phyloP scores from a whole-genome alignment of 2,888 invertebrate genomes.

The Synanthedon vespiformis region DNA sequence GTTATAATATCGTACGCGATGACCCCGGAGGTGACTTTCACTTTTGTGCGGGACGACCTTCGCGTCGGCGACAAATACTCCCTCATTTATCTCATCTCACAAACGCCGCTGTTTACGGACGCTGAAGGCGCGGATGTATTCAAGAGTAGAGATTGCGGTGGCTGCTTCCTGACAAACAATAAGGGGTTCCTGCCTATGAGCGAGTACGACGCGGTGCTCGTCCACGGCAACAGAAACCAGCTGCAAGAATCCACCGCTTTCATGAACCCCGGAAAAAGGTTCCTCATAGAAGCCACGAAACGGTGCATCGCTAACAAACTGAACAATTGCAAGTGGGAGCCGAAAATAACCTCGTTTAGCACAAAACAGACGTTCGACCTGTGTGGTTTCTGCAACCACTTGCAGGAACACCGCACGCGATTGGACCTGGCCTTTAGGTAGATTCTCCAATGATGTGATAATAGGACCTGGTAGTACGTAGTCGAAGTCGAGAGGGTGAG shows the following conservation, averaged over 20 bases:
- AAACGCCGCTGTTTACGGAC: constrained; percentile 24
- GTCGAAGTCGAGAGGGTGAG: background rate
- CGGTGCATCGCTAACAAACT: constrained; percentile 29
- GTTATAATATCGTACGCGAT: constrained; percentile 22
- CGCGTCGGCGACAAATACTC: constrained; percentile 32
- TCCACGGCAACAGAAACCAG: constrained; percentile 16
- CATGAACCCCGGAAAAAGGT: constrained; percentile 30
- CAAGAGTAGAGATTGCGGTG: constrained; percentile 22
- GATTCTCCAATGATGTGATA: constrained; percentile 13
- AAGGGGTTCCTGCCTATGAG: constrained; percentile 34
- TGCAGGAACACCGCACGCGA: constrained; percentile 7
- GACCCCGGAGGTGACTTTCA: constrained; percentile 18
- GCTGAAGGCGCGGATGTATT: constrained; percentile 33
- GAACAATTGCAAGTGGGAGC: constrained; percentile 21
- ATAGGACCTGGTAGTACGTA: constrained; percentile 5
- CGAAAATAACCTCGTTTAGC: constrained; percentile 23
- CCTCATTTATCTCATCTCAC: constrained; percentile 29
- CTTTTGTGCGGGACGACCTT: constrained; percentile 30
- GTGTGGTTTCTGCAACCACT: constrained; percentile 21
- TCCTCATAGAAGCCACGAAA: constrained; percentile 20
- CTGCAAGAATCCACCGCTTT: constrained; percentile 17
- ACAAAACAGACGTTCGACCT: constrained; percentile 17
- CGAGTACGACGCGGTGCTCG: constrained; percentile 37
- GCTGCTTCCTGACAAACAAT: constrained; percentile 42
- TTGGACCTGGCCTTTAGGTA: background rate